These are phyloP conservation scores for Loris lydekkerianus DNA, from an alignment of 2,797 vertebrate genomes.

Conservation along the genomic window DNA sequence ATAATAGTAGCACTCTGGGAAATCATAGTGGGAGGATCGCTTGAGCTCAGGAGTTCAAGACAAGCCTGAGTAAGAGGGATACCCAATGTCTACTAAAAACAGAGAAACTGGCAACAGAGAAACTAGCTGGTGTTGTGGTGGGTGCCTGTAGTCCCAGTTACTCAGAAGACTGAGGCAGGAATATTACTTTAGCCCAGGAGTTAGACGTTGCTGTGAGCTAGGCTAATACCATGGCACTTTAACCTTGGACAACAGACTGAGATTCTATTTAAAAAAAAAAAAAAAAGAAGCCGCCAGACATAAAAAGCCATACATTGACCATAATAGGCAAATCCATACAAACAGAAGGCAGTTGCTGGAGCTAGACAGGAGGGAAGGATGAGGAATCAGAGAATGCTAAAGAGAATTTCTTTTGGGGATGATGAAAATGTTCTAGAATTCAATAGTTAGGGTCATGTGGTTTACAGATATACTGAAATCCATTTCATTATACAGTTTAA, in stretches of 20 bases:
- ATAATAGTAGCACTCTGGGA: too few relatives aligned
- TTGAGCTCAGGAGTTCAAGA: too few relatives aligned
- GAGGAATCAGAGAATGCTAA: background rate
- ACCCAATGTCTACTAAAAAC: too few relatives aligned
- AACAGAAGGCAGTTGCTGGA: background rate
- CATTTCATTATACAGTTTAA: background rate
- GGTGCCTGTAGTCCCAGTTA: too few relatives aligned
- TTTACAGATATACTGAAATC: background rate
- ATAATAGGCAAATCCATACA: background rate
- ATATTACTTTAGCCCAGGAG: too few relatives aligned
- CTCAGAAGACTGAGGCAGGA: too few relatives aligned
- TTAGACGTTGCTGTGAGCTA: background rate
- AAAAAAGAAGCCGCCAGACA: background rate
- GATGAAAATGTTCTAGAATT: constrained; percentile 12
- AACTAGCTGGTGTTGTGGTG: too few relatives aligned
- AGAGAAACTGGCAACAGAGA: too few relatives aligned
- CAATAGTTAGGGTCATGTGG: background rate
- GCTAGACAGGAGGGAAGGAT: too few relatives aligned
- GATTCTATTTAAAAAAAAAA: too few relatives aligned
- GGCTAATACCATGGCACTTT: background rate
- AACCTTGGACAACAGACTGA: background rate
- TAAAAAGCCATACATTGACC: background rate
- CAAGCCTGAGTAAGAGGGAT: too few relatives aligned
- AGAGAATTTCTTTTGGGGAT: background rate
- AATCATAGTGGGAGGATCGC: too few relatives aligned